Base-by-base conservation (phyloP, 2,888 invertebrate genomes). In the Polydrusus pterygomalis region DNA sequence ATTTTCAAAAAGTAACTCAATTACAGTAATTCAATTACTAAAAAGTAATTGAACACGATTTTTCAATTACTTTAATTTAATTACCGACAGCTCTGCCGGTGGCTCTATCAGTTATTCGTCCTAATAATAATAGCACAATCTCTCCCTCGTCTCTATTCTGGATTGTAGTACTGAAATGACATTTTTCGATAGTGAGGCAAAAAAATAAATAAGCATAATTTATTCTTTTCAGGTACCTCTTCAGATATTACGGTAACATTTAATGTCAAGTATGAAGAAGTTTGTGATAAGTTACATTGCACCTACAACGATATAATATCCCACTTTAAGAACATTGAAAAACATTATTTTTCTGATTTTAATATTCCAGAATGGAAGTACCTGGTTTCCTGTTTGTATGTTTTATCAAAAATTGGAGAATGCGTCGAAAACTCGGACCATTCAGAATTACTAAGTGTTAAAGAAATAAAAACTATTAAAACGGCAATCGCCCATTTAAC, bases 381-480 rank as follows among this genome's bases (percentile, higher is more conserved):
- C 82, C 79, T 91, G 43, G 78, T 83, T 13, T 85, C 88, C 70
- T 88, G 89, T 79, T 85, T 89, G 45, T 82, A 86, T 79, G 85
- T 89, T 79, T 86, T 91, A 60, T 86, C 83, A 80, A 85, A 77
- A 80, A 89, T 84, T 81, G 86, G 77, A 63, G 60, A 71, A n/a
- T 75, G 79, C 62, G 68, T 82, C 8, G 72, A 78, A 68, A 68
- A 71, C 69, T 72, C 81, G 18, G 83, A 87, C 11, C 85, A 84
- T 17, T 84, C 13, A 6, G 71, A 88, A 79, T 84, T 90, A 15
- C 87, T 95, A 56, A 94, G 93, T 85, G 91, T 94, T 0, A 90
- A 90, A 81, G 90, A 94, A 84, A 91, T 92, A 81, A 92, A 91
- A 85, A 86, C 88, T n/a, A 82, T 95, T 6, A 89, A 91, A 82